Evolutionary conservation across 2,888 invertebrate genomes (phyloP).

Genomic region (Cryptocephalus moraei): DNA sequence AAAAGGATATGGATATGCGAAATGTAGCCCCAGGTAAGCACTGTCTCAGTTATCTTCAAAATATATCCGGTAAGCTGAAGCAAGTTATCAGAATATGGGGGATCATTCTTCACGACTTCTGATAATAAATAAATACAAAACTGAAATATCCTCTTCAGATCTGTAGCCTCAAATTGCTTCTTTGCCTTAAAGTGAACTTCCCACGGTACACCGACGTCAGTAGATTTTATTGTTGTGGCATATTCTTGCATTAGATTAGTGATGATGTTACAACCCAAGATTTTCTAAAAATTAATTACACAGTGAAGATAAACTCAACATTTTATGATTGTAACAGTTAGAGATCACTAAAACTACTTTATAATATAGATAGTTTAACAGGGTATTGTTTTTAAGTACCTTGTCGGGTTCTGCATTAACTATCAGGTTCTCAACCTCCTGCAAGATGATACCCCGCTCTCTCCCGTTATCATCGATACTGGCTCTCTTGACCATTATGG

Average conservation of each 20-base stretch:
- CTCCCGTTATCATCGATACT: slow-evolving; percentile 65
- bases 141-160: slow-evolving; percentile 71
- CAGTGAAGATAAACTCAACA: not conserved
- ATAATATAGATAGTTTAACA: not conserved
- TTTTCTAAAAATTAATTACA: slow-evolving; percentile 46
- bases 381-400: slow-evolving; percentile 24
- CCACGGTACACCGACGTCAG: slow-evolving; percentile 81
- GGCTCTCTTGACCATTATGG: slow-evolving; percentile 78
- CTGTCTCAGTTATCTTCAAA: slow-evolving; percentile 66
- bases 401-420: slow-evolving; percentile 53
- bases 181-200: slow-evolving; percentile 79
- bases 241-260: slow-evolving; percentile 81
- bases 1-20: slow-evolving; percentile 42
- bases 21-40: slow-evolving; percentile 75
- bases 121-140: slow-evolving; percentile 55
- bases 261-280: slow-evolving; percentile 75
- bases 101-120: slow-evolving; percentile 46
- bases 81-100: slow-evolving; percentile 41
- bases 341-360: no score
- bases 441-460: slow-evolving; percentile 56
- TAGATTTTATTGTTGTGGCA: slow-evolving; percentile 72
- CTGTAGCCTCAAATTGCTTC: slow-evolving; percentile 70
- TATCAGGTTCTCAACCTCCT: slow-evolving; percentile 68
- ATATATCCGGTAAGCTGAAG: slow-evolving; percentile 55
- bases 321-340: not conserved